These are phyloP conservation scores for Onychostoma macrolepis DNA, from an alignment of 2,113 vertebrate genomes.

Conservation along the genomic window DNA sequence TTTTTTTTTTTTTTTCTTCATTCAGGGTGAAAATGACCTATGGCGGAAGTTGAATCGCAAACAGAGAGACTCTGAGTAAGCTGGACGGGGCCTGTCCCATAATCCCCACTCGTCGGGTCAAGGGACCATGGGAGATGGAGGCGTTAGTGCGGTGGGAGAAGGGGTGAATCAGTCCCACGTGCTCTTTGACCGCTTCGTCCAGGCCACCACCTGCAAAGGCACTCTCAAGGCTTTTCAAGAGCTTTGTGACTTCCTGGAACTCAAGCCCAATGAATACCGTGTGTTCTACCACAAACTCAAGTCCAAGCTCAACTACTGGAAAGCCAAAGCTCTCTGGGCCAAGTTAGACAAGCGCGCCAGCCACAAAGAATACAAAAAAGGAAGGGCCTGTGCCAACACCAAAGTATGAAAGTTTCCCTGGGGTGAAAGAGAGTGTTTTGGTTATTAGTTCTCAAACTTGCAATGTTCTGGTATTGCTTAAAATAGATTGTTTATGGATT, in stretches of 20 bases:
- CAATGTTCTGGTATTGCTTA: neutral
- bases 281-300: slow-evolving; percentile 98
- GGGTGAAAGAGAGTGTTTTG: neutral
- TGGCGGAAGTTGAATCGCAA: slow-evolving; percentile 64
- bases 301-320: slow-evolving; percentile 98
- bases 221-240: slow-evolving; percentile 97
- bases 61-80: slow-evolving; percentile 32
- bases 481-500: neutral
- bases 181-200: slow-evolving; percentile 95
- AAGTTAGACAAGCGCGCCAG: slow-evolving; percentile 94
- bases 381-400: slow-evolving; percentile 89
- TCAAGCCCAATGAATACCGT: slow-evolving; percentile 89
- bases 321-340: slow-evolving; percentile 97
- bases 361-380: slow-evolving; percentile 98
- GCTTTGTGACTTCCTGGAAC: slow-evolving; percentile 90
- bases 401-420: slow-evolving; percentile 77
- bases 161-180: slow-evolving; percentile 83
- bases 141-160: slow-evolving; percentile 64
- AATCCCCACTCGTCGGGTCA: slow-evolving; percentile 62
- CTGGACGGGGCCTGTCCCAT: slow-evolving; percentile 65
- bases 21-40: slow-evolving; percentile 70
- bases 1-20: neutral
- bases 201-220: slow-evolving; percentile 93
- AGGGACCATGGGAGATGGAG: slow-evolving; percentile 78
- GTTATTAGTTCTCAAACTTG: neutral